phyloP scores from a whole-genome alignment of 2,113 vertebrate species.

The Hymenochirus boettgeri region DNA sequence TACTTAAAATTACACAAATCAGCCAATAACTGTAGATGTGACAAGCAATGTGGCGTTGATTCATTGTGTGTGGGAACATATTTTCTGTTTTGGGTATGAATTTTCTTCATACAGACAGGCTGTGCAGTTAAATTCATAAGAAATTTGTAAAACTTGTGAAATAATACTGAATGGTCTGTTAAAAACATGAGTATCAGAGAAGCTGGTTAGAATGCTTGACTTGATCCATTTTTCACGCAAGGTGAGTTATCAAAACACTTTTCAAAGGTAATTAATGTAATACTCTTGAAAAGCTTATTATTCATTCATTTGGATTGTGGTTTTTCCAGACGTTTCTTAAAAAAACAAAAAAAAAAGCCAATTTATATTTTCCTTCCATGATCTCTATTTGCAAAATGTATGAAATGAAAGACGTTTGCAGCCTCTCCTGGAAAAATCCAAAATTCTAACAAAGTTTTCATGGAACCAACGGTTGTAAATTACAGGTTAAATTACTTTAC shows the following conservation, averaged over 20 bases:
- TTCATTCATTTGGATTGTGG: slow-evolving; percentile 64
- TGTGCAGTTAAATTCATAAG: slow-evolving; percentile 24
- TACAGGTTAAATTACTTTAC: slow-evolving; percentile 46
- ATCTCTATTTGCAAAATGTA: slow-evolving; percentile 44
- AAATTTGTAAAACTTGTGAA: neutral
- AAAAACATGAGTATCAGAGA: slow-evolving; percentile 20
- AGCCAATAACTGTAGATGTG: slow-evolving; percentile 39
- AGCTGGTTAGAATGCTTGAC: slow-evolving; percentile 1
- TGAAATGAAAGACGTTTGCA: slow-evolving; percentile 40
- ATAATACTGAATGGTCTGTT: slow-evolving; percentile 12
- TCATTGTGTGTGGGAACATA: slow-evolving; percentile 19
- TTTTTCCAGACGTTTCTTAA: slow-evolving; percentile 57
- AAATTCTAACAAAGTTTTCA: slow-evolving; percentile 45
- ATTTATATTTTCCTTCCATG: slow-evolving; percentile 48
- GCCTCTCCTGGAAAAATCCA: slow-evolving; percentile 38
- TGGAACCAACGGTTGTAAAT: slow-evolving; percentile 22
- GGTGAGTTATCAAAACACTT: slow-evolving; percentile 43
- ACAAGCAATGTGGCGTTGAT: slow-evolving; percentile 15
- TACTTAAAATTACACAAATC: slow-evolving; percentile 63
- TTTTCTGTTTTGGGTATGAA: slow-evolving; percentile 22
- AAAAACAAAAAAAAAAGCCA: slow-evolving; percentile 52
- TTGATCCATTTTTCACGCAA: slow-evolving; percentile 3
- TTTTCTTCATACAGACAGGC: slow-evolving; percentile 18
- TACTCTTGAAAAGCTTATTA: slow-evolving; percentile 60
- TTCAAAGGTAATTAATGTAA: slow-evolving; percentile 50